These are phyloP conservation scores for Anaspis maculata DNA, from an alignment of 2,888 invertebrate species.

Conservation along the genomic window DNA sequence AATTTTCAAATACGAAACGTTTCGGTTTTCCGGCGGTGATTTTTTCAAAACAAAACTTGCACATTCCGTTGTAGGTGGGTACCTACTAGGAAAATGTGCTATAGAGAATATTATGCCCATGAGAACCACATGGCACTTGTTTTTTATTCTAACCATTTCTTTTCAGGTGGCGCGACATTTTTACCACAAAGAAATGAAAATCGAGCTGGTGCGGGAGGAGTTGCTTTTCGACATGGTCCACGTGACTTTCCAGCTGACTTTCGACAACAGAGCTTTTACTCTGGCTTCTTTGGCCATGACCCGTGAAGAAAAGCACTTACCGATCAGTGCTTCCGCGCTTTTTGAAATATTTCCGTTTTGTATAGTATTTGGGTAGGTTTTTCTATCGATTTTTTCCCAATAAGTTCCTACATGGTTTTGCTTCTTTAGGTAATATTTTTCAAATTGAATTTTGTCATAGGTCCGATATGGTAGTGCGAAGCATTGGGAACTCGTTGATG, in stretches of 20 bases:
- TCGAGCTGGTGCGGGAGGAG: conserved; percentile 82
- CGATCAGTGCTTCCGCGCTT: conserved; percentile 80
- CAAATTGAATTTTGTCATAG: too few relatives aligned
- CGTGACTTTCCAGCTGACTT: conserved; percentile 87
- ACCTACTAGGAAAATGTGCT: too few relatives aligned
- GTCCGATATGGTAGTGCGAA: conserved; percentile 78
- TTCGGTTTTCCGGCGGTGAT: too few relatives aligned
- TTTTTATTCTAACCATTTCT: too few relatives aligned
- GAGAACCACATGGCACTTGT: too few relatives aligned
- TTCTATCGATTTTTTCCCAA: too few relatives aligned
- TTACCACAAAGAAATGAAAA: conserved; percentile 90
- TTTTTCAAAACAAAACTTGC: too few relatives aligned
- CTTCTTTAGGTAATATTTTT: too few relatives aligned
- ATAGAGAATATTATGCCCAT: too few relatives aligned
- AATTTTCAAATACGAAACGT: too few relatives aligned
- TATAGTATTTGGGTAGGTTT: conserved; percentile 83
- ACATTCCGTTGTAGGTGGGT: too few relatives aligned
- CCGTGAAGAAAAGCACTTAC: conserved; percentile 79
- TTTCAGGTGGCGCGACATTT: conserved; percentile 83
- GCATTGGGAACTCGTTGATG: conserved; percentile 85
- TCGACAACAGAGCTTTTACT: conserved; percentile 88
- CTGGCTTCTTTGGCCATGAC: conserved; percentile 78
- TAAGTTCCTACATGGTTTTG: too few relatives aligned
- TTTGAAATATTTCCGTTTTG: conserved; percentile 98
- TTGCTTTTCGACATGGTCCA: conserved; percentile 84